A percentile compares a stretch with the other conserved stretches of the same genome.
phyloP scores from a whole-genome alignment of 2,888 invertebrate genomes.

The Meganola albula region DNA sequence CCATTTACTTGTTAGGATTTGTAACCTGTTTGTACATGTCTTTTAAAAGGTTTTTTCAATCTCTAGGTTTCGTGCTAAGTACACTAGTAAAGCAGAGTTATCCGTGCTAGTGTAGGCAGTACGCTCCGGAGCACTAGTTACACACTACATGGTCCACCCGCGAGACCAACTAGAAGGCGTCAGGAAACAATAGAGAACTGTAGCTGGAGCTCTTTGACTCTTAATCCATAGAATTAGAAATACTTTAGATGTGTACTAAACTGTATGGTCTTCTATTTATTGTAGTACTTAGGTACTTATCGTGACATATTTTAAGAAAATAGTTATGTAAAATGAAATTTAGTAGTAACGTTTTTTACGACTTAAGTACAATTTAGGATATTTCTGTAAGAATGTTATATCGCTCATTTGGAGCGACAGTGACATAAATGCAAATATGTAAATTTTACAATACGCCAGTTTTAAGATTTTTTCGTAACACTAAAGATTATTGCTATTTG shows the following conservation, averaged over 20 bases:
- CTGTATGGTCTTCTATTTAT: constrained; percentile 75
- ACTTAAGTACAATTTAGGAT: constrained; percentile 73
- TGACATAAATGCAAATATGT: too few species aligned
- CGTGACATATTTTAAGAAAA: constrained; percentile 69
- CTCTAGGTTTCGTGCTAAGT: constrained; percentile 79
- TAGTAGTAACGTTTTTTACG: constrained; percentile 52
- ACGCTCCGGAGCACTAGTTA: constrained; percentile 77
- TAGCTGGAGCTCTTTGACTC: constrained; percentile 64
- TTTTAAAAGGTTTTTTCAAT: constrained; percentile 73
- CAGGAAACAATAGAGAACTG: constrained; percentile 63
- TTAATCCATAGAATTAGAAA: constrained; percentile 59
- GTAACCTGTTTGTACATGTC: constrained; percentile 47
- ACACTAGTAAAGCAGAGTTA: constrained; percentile 76
- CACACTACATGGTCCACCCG: constrained; percentile 69
- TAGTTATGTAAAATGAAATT: constrained; percentile 60
- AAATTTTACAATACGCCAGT: too few species aligned
- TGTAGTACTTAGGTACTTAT: constrained; percentile 74
- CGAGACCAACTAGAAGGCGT: constrained; percentile 72
- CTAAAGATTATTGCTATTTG: too few species aligned
- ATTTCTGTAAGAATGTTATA: constrained; percentile 58
- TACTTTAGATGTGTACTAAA: constrained; percentile 64
- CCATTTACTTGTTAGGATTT: constrained; percentile 48
- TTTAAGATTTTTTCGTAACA: too few species aligned
- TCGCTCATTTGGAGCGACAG: too few species aligned
- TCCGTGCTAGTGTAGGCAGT: constrained; percentile 77